Evolutionary conservation across 2,888 invertebrate species (phyloP).

Genomic region (Coenonympha arcania): DNA sequence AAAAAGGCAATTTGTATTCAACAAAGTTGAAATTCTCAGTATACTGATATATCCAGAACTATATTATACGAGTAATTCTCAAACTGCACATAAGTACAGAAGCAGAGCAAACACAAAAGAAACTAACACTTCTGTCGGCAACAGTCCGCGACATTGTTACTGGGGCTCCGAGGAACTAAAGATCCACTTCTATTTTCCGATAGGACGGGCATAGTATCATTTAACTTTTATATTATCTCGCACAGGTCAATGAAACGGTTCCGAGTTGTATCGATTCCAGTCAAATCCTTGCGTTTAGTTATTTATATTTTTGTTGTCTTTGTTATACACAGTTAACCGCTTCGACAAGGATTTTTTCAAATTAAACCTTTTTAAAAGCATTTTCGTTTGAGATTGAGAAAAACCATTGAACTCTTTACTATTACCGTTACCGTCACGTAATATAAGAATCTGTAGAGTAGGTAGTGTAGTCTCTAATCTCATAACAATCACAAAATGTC

Average conservation of each 20-base stretch:
- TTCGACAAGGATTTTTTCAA: too few species aligned
- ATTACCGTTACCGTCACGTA: too few species aligned
- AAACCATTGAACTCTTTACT: too few species aligned
- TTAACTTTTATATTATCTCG: slow-evolving; percentile 70
- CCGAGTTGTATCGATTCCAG: slow-evolving; percentile 36
- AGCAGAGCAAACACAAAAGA: slow-evolving; percentile 22
- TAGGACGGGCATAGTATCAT: slow-evolving; percentile 64
- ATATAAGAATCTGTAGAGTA: too few species aligned
- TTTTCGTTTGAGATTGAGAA: too few species aligned
- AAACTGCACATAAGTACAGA: slow-evolving; percentile 17
- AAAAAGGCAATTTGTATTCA: too few species aligned
- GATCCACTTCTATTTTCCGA: slow-evolving; percentile 67
- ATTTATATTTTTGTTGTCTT: slow-evolving; percentile 1
- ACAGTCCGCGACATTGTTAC: slow-evolving; percentile 59
- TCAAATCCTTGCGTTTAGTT: slow-evolving; percentile 19
- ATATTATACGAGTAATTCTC: too few species aligned
- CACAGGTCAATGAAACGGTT: slow-evolving; percentile 52
- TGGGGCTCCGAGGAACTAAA: slow-evolving; percentile 56
- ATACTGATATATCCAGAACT: slow-evolving; percentile 1
- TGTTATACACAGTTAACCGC: too few species aligned
- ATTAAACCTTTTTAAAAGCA: too few species aligned
- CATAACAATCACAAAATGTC: background rate
- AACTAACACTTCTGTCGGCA: slow-evolving; percentile 36
- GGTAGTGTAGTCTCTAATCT: too few species aligned
- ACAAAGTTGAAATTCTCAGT: background rate